These are phyloP conservation scores for Pollachius pollachius DNA, from an alignment of 2,113 vertebrate genomes.

Conservation along the genomic window DNA sequence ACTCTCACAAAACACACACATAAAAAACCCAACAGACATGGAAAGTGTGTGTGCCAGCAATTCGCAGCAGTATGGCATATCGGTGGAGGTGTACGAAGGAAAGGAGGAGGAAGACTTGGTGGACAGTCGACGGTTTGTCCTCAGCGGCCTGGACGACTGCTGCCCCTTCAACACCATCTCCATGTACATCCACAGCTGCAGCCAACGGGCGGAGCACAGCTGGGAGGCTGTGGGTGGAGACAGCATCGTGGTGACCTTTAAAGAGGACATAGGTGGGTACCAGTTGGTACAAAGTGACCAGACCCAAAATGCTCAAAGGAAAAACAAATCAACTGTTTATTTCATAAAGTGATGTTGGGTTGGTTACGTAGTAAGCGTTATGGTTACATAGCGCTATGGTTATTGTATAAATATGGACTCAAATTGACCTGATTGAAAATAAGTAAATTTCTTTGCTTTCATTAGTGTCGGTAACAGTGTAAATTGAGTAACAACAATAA, in stretches of 20 bases:
- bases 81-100: constrained; percentile 32
- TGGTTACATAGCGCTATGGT: no score
- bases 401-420: no score
- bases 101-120: constrained; percentile 6
- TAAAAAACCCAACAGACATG: constrained; percentile 24
- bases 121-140: constrained; percentile 47
- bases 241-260: constrained; percentile 52
- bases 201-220: constrained; percentile 33
- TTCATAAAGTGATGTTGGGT: no score
- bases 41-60: constrained; percentile 34
- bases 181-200: constrained; percentile 53
- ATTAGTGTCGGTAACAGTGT: no score
- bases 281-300: background rate
- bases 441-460: no score
- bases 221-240: constrained; percentile 48
- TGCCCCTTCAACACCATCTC: constrained; percentile 32
- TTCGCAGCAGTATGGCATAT: constrained; percentile 35
- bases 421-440: no score
- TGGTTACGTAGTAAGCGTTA: no score
- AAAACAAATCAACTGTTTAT: no score
- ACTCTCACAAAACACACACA: no score
- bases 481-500: no score
- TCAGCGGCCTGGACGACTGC: constrained; percentile 44
- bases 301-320: no score
- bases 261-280: constrained; percentile 48